Evolutionary conservation across 2,113 vertebrate genomes (phyloP).

Genomic region (Dromaius novaehollandiae): DNA sequence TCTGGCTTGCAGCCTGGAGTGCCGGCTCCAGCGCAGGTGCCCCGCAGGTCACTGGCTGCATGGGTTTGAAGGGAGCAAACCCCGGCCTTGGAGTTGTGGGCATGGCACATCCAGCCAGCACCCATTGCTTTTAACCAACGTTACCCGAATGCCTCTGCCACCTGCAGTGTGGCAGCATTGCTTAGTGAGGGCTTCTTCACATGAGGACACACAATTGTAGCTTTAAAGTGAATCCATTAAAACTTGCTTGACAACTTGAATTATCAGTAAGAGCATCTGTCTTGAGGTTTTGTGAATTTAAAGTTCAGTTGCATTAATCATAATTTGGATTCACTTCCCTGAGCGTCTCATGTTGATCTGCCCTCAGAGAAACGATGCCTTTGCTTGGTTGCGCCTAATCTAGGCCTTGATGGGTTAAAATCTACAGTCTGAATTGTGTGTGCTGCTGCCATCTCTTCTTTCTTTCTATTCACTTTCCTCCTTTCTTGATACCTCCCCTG

Average conservation of each 20-base stretch:
- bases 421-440: background rate
- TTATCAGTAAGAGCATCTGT: background rate
- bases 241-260: background rate
- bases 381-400: background rate
- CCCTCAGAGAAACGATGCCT: background rate
- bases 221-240: background rate
- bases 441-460: constrained; percentile 8
- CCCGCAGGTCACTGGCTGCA: background rate
- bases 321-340: background rate
- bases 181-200: background rate
- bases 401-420: constrained; percentile 2
- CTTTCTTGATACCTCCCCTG: background rate
- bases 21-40: too few relatives aligned
- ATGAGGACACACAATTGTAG: rapidly evolving
- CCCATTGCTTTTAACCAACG: background rate
- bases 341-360: background rate
- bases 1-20: background rate
- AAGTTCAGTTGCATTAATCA: background rate
- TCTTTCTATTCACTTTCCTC: constrained; percentile 42
- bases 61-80: background rate
- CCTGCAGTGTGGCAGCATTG: rapidly evolving
- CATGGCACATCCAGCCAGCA: rapidly evolving
- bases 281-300: background rate
- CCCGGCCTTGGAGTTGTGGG: rapidly evolving
- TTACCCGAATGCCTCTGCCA: background rate